phyloP scores from a whole-genome alignment of 2,797 vertebrate species.

The Cuculus canorus region DNA sequence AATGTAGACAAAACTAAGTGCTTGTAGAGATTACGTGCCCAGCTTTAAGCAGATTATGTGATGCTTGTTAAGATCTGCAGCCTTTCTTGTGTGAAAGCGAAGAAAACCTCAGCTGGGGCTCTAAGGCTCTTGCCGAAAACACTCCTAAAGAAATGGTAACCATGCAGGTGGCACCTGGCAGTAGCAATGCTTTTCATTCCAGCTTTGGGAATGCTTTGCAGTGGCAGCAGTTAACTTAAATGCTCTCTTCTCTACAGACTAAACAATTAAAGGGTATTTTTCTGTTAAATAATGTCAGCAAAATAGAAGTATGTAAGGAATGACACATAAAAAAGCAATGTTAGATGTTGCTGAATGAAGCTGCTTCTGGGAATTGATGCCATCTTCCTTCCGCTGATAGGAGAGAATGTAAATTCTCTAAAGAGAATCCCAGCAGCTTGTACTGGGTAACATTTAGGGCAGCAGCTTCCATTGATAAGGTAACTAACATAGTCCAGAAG shows the following conservation, averaged over 20 bases:
- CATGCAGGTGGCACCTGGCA: background rate
- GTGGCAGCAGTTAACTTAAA: background rate
- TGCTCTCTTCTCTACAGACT: background rate
- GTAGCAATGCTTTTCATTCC: background rate
- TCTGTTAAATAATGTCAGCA: background rate
- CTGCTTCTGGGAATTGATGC: background rate
- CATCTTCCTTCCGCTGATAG: accelerated
- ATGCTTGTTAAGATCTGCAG: accelerated
- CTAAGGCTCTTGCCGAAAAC: background rate
- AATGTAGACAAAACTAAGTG: background rate
- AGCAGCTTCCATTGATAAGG: background rate
- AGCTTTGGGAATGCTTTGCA: background rate
- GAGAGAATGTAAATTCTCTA: background rate
- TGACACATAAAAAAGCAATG: background rate
- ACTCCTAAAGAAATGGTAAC: too few relatives aligned
- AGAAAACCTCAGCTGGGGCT: background rate
- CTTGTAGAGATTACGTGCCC: background rate
- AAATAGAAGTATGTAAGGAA: background rate
- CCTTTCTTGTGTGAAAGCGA: background rate
- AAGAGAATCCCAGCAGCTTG: background rate
- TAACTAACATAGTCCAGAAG: background rate
- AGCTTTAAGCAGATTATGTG: background rate
- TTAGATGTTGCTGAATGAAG: background rate
- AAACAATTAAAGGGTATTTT: background rate
- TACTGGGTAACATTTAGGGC: background rate